Evolutionary conservation across 2,113 vertebrate species (phyloP).

Genomic region (Thymallus thymallus): DNA sequence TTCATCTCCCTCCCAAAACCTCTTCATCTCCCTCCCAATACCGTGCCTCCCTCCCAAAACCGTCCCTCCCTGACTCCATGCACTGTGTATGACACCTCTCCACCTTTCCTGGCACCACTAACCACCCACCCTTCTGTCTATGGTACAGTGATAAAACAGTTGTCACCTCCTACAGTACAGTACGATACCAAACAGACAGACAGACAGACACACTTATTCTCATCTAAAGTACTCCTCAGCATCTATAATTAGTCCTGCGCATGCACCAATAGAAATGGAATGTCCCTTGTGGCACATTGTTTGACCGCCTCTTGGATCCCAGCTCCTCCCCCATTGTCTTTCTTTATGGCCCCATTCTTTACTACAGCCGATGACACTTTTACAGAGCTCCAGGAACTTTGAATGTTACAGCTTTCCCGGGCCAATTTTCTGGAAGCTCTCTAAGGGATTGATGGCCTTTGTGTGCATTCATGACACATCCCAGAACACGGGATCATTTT

Average conservation of each 20-base stretch:
- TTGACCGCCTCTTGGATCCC: neutral
- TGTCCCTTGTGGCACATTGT: conserved; percentile 14
- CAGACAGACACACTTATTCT: conserved; percentile 21
- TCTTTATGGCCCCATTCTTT: conserved; percentile 36
- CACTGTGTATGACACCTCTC: too few species aligned
- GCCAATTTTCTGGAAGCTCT: conserved; percentile 1
- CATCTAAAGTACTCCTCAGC: conserved; percentile 9
- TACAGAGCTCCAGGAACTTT: conserved; percentile 29
- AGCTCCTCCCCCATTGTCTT: neutral
- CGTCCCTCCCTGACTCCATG: too few species aligned
- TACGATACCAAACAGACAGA: neutral
- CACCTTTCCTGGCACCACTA: too few species aligned
- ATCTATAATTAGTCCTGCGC: conserved; percentile 38
- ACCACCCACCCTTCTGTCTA: too few species aligned
- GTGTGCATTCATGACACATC: conserved; percentile 18
- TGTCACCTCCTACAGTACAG: too few species aligned
- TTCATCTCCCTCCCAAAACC: too few species aligned
- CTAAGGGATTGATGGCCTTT: conserved; percentile 13
- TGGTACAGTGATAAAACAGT: too few species aligned
- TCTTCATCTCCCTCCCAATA: too few species aligned
- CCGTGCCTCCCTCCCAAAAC: too few species aligned
- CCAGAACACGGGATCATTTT: neutral
- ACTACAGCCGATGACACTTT: conserved; percentile 44
- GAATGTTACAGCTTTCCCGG: conserved; percentile 16
- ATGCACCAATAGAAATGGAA: conserved; percentile 23